Evolutionary conservation across 1,140 invertebrate genomes (phyloP).

Genomic region (Archivesica marissinica): DNA sequence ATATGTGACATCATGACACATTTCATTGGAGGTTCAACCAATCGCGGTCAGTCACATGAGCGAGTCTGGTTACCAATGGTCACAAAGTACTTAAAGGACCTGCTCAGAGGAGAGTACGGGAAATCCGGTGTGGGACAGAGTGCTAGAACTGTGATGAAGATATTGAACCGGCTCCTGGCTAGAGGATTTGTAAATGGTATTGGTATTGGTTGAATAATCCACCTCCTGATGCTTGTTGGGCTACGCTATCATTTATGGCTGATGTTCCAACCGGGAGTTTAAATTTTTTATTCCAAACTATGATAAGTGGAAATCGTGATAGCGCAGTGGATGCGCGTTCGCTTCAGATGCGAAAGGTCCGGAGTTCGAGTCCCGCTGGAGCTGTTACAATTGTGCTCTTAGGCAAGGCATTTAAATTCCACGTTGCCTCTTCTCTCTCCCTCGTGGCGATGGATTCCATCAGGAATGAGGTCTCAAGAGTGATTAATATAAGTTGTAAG

Average conservation of each 20-base stretch:
- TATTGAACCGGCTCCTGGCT: neutral
- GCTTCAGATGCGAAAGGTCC: too few species aligned
- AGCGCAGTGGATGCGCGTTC: too few species aligned
- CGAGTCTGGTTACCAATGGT: conserved; percentile 42
- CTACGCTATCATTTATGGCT: neutral
- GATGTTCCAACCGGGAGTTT: neutral
- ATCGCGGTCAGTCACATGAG: neutral
- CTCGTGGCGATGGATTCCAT: too few species aligned
- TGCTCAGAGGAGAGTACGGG: conserved; percentile 14
- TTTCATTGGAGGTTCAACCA: conserved; percentile 31
- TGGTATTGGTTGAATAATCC: too few species aligned
- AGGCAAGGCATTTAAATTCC: too few species aligned
- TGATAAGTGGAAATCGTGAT: too few species aligned
- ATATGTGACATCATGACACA: conserved; percentile 58
- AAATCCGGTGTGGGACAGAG: conserved; percentile 18
- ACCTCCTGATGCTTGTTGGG: neutral
- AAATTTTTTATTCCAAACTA: too few species aligned
- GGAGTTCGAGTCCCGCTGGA: too few species aligned
- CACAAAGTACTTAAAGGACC: conserved; percentile 14
- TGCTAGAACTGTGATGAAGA: conserved; percentile 39
- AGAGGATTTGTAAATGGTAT: neutral
- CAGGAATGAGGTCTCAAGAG: too few species aligned
- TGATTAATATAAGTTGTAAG: too few species aligned
- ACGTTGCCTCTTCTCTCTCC: too few species aligned
- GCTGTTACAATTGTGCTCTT: too few species aligned